Evolutionary conservation across 2,797 vertebrate genomes (phyloP).

Genomic region (Carcharodon carcharias): DNA sequence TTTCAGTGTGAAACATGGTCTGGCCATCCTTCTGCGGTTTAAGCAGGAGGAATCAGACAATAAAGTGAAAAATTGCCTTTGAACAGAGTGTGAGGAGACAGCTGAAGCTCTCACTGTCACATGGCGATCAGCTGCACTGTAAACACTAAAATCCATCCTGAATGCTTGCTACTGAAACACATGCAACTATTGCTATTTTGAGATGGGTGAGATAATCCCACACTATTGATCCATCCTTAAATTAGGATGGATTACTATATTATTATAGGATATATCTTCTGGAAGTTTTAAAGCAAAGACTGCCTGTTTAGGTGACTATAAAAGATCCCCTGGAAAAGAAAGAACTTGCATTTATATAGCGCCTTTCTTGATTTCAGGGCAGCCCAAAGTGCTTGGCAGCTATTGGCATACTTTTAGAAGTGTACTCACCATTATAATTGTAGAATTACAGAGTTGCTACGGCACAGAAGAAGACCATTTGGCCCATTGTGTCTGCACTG

Average conservation of each 20-base stretch:
- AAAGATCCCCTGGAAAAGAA: neutral
- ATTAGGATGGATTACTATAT: neutral
- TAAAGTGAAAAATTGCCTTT: neutral
- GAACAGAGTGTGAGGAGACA: neutral
- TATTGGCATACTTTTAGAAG: neutral
- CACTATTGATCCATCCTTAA: neutral
- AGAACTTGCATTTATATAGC: neutral
- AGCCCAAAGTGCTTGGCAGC: neutral
- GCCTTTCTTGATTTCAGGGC: neutral
- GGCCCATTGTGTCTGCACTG: too few species aligned
- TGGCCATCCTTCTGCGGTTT: neutral
- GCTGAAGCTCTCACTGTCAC: neutral
- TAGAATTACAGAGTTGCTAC: too few species aligned
- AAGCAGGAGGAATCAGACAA: neutral
- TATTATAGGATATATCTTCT: neutral
- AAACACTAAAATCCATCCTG: neutral
- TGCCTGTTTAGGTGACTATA: neutral
- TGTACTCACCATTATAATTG: neutral
- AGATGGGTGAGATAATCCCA: neutral
- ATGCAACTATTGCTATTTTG: neutral
- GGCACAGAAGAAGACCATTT: too few species aligned
- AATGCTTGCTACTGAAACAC: neutral
- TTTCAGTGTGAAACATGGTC: neutral
- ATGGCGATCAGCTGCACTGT: neutral
- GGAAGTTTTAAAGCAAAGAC: neutral